Evolutionary conservation across 1,140 invertebrate genomes (phyloP), one percentile per base, ranked within the genome.

Genomic region (Leptoteleia sp.): DNA sequence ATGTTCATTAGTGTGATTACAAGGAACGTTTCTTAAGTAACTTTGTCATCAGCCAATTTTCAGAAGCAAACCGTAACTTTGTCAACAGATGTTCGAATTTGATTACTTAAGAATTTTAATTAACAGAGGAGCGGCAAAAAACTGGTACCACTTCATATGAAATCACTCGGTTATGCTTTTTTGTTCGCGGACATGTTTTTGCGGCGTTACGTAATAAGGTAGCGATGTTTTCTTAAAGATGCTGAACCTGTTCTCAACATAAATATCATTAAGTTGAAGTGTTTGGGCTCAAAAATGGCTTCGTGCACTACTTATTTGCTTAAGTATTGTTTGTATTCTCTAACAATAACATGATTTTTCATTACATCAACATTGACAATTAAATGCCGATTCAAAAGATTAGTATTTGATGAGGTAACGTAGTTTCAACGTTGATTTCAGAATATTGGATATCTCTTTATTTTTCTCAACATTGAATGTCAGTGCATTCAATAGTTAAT

Each of bases 71-170:
- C 12, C 29, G 12, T 50, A 59, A 47, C 29, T 72, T 62, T 55
- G 62, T 76, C 62, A 76, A 68, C 73, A 76, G 57, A 64, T 76
- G 64, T 57, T 64, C 29, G 31, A 40, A 61, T 68, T 62, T 68
- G 62, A 76, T 76, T 55, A 40, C 57, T 33, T 9, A 43, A 68
- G 62, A 76, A 76, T 76, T 62, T 76, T 76, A 76, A 76, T 76
- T 76, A 76, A 76, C 72, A 25, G 9, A 13, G 16, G 3, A 7
- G 4, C 7, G 4, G 12, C 7, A 54, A 76, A 67, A 76, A 67
- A 61, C 22, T 35, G 13, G 11, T 29, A 38, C 40, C 33, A 64
- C 38, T 76, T 67, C 62, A 42, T 52, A 35, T 29, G 42, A 57
- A 40, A 29, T 54, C 50, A 62, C 45, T 55, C 9, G 40, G 42